Evolutionary conservation across 2,113 vertebrate genomes (phyloP), one percentile per base, ranked within the genome.

Genomic region (Clarias batrachus): DNA sequence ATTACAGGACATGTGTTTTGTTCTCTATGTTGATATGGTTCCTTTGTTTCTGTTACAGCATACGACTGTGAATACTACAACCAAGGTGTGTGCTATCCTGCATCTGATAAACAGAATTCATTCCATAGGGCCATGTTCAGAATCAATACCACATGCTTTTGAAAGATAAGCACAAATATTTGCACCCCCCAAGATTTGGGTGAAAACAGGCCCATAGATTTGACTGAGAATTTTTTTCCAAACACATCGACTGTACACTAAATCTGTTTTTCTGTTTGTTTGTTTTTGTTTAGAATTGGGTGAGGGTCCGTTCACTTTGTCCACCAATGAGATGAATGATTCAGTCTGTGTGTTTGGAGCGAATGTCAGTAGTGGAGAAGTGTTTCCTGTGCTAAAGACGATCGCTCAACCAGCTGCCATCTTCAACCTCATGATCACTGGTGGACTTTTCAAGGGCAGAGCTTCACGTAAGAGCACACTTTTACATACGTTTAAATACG

Each of bases 41-140:
- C n/a, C n/a, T 57, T 70, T 78, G 11, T 92, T 88, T 92, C 83
- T 89, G 91, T 96, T 94, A 65, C 93, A 99, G 98, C 97, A 27
- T 97, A 96, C 90, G 97, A 99, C 86, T 99, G 98, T 95, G 98
- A 99, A 94, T 98, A 97, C 92, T 98, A 97, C 90, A 99, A 99
- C 92, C 96, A 96, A 97, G 98, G 98, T 99, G 96, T 52, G 70
- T 66, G 11, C 37, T 16, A 7, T 17, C 14, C 4, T n/a, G 37
- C 23, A 10, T 70, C 3, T 65, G 59, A 81, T 71, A 48, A 33
- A 80, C 3, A 16, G 2, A 5, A 30, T 83, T 77, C 0, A 91
- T 81, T 16, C n/a, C 48, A n/a, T 4, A 73, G 10, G 9, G 70
- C 9, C 30, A 52, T 48, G 21, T 16, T 52, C 17, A 23, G 19